phyloP scores from a whole-genome alignment of 2,888 invertebrate genomes.

The Adineta ricciae region DNA sequence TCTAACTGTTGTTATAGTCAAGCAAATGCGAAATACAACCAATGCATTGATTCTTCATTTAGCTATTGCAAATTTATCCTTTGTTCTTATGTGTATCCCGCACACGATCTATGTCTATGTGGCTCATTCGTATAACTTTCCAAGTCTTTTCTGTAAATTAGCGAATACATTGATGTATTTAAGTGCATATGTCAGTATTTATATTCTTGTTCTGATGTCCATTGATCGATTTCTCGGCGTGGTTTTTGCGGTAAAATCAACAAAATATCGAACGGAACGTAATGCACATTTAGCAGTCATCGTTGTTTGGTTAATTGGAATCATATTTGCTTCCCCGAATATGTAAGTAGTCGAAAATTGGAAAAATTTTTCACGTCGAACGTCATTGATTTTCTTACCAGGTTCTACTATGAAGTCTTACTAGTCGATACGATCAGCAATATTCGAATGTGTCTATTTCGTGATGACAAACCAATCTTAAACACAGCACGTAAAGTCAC shows the following conservation, averaged over 20 bases:
- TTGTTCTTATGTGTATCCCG: conserved; percentile 83
- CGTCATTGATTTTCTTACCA: conserved; percentile 38
- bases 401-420: conserved; percentile 17
- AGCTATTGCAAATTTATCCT: conserved; percentile 76
- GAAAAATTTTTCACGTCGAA: conserved; percentile 49
- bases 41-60: conserved; percentile 80
- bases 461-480: neutral
- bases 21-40: conserved; percentile 75
- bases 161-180: conserved; percentile 82
- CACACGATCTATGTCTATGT: conserved; percentile 84
- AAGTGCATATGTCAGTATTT: conserved; percentile 82
- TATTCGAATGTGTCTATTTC: neutral
- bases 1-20: conserved; percentile 73
- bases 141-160: conserved; percentile 75
- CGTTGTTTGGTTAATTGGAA: conserved; percentile 69
- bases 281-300: conserved; percentile 70
- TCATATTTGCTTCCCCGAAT: conserved; percentile 43
- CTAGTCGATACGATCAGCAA: neutral
- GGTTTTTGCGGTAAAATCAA: conserved; percentile 78
- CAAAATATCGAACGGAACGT: conserved; percentile 68
- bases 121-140: conserved; percentile 73
- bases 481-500: conserved; percentile 19
- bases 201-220: conserved; percentile 84
- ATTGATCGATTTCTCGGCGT: conserved; percentile 80
- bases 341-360: conserved; percentile 41